A percentile compares a stretch with the other conserved stretches of the same genome.
Conservation (phyloP, 2,113 vertebrate species). For the Marmota flaviventris region DNA sequence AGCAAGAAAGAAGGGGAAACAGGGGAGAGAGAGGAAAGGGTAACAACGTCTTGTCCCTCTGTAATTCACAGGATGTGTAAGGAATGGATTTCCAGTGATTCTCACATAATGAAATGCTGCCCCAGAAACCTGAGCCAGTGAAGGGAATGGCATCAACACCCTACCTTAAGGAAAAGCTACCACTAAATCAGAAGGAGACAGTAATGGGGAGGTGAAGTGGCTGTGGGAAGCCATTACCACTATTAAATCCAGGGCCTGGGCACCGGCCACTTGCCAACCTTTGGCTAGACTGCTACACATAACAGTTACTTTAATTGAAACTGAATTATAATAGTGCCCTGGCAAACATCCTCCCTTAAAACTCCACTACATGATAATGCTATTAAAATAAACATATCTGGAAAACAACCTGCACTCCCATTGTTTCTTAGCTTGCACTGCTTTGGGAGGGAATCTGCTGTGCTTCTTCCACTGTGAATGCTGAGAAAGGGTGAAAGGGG, state of each 20-base stretch:
- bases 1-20: neutral
- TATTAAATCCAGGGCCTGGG: slow-evolving; percentile 51
- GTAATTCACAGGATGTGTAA: neutral
- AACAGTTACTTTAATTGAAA: slow-evolving; percentile 62
- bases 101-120: neutral
- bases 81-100: neutral
- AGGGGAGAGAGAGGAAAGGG: fast-evolving
- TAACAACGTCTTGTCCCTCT: neutral
- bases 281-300: neutral
- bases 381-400: slow-evolving; percentile 26
- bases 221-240: slow-evolving; percentile 15
- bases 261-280: slow-evolving; percentile 18
- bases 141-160: neutral
- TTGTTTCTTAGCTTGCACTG: neutral
- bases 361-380: slow-evolving; percentile 10
- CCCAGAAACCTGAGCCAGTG: neutral
- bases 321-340: slow-evolving; percentile 32
- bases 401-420: neutral
- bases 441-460: neutral
- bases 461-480: neutral
- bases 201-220: slow-evolving; percentile 61
- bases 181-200: slow-evolving; percentile 73
- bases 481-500: neutral
- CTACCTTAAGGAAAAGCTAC: neutral
- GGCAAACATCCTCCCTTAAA: slow-evolving; percentile 7